Base-by-base conservation (phyloP, 2,888 invertebrate species). In the Mechanitis mazaeus region DNA sequence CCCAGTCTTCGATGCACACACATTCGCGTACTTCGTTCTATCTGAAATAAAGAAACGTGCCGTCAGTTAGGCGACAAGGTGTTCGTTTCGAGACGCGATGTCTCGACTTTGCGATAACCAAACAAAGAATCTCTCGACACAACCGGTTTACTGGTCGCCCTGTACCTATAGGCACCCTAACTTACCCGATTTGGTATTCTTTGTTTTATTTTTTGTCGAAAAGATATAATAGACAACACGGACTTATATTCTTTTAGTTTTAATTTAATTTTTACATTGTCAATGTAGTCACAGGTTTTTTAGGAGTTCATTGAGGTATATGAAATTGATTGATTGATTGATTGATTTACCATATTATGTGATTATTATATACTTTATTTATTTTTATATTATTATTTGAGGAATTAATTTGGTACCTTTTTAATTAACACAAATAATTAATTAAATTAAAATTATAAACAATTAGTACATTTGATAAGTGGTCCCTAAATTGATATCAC, bases 61-160 rank as follows among this genome's bases (percentile, higher is more conserved):
- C 72, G 73, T 85, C 71, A 82, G 74, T 76, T 71, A 72, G 66
- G 69, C 68, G 72, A 71, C 68, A 60, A 72, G 70, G 69, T 75
- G 71, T 72, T 68, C 70, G 72, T 69, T 65, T 71, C 71, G 70
- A 70, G 70, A 70, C 71, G 78, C 75, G 72, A 77, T 75, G 80
- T 78, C 74, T 76, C 74, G 75, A 75, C 77, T 77, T 70, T 68
- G 75, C 75, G 77, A 82, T 80, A 77, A 78, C 74, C 79, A 79
- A 83, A 84, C 82, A 83, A 83, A 84, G 82, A 81, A 79, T 83
- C 77, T 76, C 77, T 75, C 77, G 68, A 76, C 72, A 69, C 77
- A 87, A 87, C 87, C 86, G 86, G 87, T 87, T 85, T 75, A 69
- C 68, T 77, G 75, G 77, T 77, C 77, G 80, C 73, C 76, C 75